Base-by-base conservation (phyloP, 2,113 vertebrate genomes). In the Ammospiza caudacuta region DNA sequence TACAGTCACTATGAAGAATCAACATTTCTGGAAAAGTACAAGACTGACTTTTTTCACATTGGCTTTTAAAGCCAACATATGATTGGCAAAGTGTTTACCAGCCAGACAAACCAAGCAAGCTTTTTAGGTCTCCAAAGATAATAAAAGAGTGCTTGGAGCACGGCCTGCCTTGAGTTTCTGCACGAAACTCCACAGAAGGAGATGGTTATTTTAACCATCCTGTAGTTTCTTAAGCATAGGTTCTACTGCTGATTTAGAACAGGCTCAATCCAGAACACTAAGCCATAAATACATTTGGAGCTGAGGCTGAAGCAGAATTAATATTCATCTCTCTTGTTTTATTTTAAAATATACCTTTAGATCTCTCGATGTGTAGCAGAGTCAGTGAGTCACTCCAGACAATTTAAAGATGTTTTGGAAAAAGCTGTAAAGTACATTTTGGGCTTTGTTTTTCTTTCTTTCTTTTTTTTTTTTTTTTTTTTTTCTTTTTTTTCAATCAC, bases 171-270 rank as follows among this genome's bases (percentile, higher is more conserved):
- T 72, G 76, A 6, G 31, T 49, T 93, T 89, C 59, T 85, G 72
- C 83, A 89, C 0, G 23, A 59, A 92, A 85, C 51, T 69, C 86
- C 97, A 63, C 82, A 90, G 63, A 39, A 75, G 43, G 79, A 74
- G 64, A 82, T 1, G 1, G 93, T 84, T 97, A 97, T 97, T 98
- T 97, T 97, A 81, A 93, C 90, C 89, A 54, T 75, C 58, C 89
- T 66, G n/a, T 43, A 66, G 64, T 8, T 59, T 59, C 80, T 92
- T 95, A 94, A 97, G 95, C 94, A 96, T 87, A 90, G 91, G 93
- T 86, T 95, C 94, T 95, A 90, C 63, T 91, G 89, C 82, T 89
- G 95, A 87, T 95, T 97, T 97, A 96, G 92, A 95, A 83, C 37
- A 78, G 39, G 68, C 85, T 94, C 68, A 92, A 64, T 57, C 62